Percentiles rank a stretch among this genome's conserved stretches.
Evolutionary conservation across 2,797 vertebrate species (phyloP).

Genomic region (Fratercula arctica): DNA sequence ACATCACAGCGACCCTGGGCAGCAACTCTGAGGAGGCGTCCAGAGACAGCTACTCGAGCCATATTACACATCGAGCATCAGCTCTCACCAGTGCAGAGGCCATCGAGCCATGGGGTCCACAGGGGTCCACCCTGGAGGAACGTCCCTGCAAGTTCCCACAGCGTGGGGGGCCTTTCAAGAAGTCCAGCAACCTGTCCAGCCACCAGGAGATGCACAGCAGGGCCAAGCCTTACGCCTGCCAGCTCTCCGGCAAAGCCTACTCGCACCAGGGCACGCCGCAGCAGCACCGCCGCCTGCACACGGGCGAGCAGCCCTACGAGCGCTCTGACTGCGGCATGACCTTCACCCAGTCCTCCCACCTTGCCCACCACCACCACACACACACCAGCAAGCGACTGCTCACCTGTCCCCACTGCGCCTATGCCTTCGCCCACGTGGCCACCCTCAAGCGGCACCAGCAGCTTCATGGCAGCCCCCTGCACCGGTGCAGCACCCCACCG

Average conservation of each 20-base stretch:
- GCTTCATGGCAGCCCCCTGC: background rate
- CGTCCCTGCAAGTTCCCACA: background rate
- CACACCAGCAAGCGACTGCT: background rate
- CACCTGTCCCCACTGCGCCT: background rate
- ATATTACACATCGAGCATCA: accelerated
- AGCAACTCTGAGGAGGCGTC: background rate
- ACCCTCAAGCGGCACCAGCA: background rate
- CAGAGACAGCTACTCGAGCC: background rate
- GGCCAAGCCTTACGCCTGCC: accelerated
- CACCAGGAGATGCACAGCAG: accelerated
- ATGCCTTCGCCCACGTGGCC: background rate
- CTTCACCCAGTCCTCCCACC: background rate
- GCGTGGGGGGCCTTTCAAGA: background rate
- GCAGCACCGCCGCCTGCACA: background rate
- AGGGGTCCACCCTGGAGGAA: background rate
- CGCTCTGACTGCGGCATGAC: background rate
- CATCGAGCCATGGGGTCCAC: background rate
- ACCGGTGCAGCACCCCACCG: background rate
- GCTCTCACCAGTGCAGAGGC: background rate
- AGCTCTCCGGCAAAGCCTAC: background rate
- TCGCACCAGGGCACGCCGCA: background rate
- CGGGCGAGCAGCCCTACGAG: accelerated
- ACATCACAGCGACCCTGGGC: background rate
- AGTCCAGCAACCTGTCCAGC: background rate
- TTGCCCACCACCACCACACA: background rate